Base-by-base conservation (phyloP, 2,888 invertebrate species). In the Graphium colonna region DNA sequence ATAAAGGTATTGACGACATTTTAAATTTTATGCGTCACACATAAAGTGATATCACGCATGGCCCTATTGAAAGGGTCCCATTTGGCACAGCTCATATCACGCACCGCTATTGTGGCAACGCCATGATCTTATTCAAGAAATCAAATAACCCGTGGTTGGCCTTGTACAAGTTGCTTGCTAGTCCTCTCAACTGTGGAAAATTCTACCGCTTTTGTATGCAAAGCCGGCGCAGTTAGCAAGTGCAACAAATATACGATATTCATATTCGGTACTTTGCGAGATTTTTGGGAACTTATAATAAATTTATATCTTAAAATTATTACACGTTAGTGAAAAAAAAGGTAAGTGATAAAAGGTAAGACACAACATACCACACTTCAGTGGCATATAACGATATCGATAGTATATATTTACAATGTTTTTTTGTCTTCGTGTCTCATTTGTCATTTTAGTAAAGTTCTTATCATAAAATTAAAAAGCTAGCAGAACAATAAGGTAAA, bases 51-150 rank as follows among this genome's bases (percentile, higher is more conserved):
- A 53, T 49, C 48, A 53, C 53, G 43, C 42, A 43, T 21, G 48
- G 10, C 12, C 4, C 47, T 3, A 42, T 43, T 52, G 48, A 53
- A 53, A 53, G 42, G 48, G n/a, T 44, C 43, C 43, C 48, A 53
- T 52, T 52, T 52, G 53, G 48, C 48, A 39, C 43, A 43, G 31
- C 39, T 53, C 48, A 36, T 49, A 53, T 53, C 48, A 49, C 53
- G 47, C 52, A 12, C 39, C 48, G 48, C 54, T 43, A 45, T 54
- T 54, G 54, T 54, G 54, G 50, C 36, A 21, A 50, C 33, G 41
- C 39, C 45, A 44, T 49, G 54, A 45, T 50, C 36, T 50, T 45
- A 54, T 54, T 54, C 45, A 54, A 44, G 40, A 50, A 50, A 54
- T 45, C 54, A 41, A 54, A 54, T 54, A 54, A 50, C 54, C 44